Percentiles rank a stretch among this genome's conserved stretches.
Conservation (phyloP, 92 coral and sea anemone genomes). For the Micromussa lordhowensis region DNA sequence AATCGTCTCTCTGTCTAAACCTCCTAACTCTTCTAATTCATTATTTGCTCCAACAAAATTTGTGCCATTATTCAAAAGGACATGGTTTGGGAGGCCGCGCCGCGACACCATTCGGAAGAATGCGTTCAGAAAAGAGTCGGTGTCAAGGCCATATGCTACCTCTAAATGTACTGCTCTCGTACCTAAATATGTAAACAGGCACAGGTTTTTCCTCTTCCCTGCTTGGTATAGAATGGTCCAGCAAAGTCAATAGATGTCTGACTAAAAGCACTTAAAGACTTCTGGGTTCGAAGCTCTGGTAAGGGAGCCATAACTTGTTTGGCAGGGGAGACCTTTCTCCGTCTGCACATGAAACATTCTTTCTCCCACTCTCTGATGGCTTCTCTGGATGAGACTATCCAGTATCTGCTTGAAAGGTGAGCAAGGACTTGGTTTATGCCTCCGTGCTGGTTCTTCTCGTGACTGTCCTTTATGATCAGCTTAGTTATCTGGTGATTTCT, state of each 20-base stretch:
- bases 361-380: conserved; percentile 48
- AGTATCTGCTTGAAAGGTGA: conserved; percentile 19
- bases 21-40: conserved; percentile 28
- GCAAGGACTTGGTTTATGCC: conserved; percentile 49
- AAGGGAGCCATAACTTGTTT: too few relatives aligned
- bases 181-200: conserved; percentile 47
- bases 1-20: conserved; percentile 8
- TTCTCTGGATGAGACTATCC: conserved; percentile 58
- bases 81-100: conserved; percentile 38
- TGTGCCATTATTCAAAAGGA: conserved; percentile 53
- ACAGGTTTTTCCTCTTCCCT: conserved; percentile 52
- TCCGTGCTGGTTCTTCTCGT: conserved; percentile 26
- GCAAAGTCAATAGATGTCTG: conserved; percentile 30
- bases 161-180: conserved; percentile 57
- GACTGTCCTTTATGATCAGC: conserved; percentile 44
- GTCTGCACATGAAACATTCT: conserved; percentile 32
- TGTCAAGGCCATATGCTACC: too few relatives aligned
- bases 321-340: too few relatives aligned
- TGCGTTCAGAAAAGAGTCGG: too few relatives aligned
- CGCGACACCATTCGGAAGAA: conserved; percentile 51
- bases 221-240: conserved; percentile 57
- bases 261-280: too few relatives aligned
- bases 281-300: too few relatives aligned
- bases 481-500: conserved; percentile 25
- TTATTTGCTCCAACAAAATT: conserved; percentile 44